phyloP scores from a whole-genome alignment of 2,888 invertebrate species.

The Archaeoteleia sp. region DNA sequence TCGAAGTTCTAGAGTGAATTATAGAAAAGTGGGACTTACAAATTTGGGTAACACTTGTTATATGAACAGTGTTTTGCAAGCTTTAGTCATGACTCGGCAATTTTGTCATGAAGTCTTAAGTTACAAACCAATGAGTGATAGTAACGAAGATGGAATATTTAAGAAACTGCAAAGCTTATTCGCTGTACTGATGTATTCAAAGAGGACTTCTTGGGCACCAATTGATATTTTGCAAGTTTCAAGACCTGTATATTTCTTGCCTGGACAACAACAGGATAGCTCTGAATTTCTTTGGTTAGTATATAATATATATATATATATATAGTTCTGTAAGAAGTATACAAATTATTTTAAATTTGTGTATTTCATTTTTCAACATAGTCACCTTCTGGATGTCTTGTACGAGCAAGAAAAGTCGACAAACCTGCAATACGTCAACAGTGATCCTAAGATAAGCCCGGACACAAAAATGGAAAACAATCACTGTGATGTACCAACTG shows the following conservation, averaged over 20 bases:
- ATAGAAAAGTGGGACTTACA: slow-evolving; percentile 83
- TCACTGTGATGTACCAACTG: slow-evolving; percentile 48
- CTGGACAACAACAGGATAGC: slow-evolving; percentile 90
- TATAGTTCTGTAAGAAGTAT: no score
- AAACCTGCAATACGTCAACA: slow-evolving; percentile 46
- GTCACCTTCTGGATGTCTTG: slow-evolving; percentile 81
- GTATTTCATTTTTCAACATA: slow-evolving; percentile 56
- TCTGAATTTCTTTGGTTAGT: slow-evolving; percentile 86
- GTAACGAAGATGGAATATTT: slow-evolving; percentile 68
- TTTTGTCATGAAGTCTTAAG: slow-evolving; percentile 82
- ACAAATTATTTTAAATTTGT: no score
- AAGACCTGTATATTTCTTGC: slow-evolving; percentile 85
- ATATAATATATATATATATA: no score
- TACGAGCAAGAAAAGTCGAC: slow-evolving; percentile 82
- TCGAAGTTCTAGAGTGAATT: slow-evolving; percentile 36
- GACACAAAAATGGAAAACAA: slow-evolving; percentile 60
- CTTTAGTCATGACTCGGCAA: slow-evolving; percentile 87
- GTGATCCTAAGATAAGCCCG: slow-evolving; percentile 45
- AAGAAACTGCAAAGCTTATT: slow-evolving; percentile 84
- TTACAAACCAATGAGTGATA: slow-evolving; percentile 58
- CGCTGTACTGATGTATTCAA: slow-evolving; percentile 83
- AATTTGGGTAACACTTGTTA: slow-evolving; percentile 93
- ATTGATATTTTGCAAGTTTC: slow-evolving; percentile 83
- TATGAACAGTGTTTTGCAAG: slow-evolving; percentile 91
- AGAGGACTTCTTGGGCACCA: slow-evolving; percentile 82